Evolutionary conservation across 2,888 invertebrate genomes (phyloP), one percentile per base, ranked within the genome.

Genomic region (Nowickia ferox): DNA sequence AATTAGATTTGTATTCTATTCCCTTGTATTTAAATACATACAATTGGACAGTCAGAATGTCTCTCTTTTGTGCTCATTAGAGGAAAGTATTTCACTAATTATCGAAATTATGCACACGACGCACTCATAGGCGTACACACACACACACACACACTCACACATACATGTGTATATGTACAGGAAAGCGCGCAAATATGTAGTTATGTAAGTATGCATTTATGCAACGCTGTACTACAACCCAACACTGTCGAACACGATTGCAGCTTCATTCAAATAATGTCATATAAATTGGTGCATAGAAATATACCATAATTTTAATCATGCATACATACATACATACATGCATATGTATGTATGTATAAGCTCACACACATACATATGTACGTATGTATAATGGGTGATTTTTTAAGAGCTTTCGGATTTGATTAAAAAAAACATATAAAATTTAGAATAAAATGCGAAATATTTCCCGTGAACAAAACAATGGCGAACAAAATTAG

Each of bases 31-130:
- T 86, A 83, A 83, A 86, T 86, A 80, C 83, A 83, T 86, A 83
- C 30, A 30, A 30, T 86, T 86, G 83, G 83, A 83, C 86, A 83
- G 83, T 80, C 76, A 83, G 86, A 76, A 86, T 86, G 86, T 83
- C 77, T 86, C 83, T 79, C 86, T 83, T 80, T 86, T 86, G 83
- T 86, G 86, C 59, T 79, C 86, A 86, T 86, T 86, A 86, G 86
- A 86, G 86, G 72, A 86, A 86, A 86, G 86, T 86, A 86, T 86
- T 86, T 86, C 83, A 86, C 86, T 86, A 86, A 86, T 86, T 86
- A 86, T 86, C 86, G 83, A 86, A 86, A 86, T 86, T 86, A 86
- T 86, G 86, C 86, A 86, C 86, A 86, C 83, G 83, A 80, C 48
- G 55, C 53, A 66, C 22, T 48, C 38, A 65, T 15, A 40, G 17